phyloP scores from a whole-genome alignment of 2,113 vertebrate species.

The Himantopus leucocephalus region DNA sequence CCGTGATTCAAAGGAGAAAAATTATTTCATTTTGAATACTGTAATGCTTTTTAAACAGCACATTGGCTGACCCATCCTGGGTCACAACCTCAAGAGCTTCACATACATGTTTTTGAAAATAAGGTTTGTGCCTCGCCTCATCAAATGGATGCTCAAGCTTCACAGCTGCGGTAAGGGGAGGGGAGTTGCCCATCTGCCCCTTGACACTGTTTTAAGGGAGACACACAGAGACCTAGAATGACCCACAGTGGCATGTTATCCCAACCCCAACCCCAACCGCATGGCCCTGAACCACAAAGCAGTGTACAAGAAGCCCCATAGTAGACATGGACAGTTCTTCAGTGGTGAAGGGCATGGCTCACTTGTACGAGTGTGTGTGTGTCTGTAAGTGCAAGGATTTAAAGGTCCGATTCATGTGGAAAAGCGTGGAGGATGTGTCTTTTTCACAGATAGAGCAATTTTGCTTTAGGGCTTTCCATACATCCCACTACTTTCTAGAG shows the following conservation, averaged over 20 bases:
- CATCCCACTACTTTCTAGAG: background rate
- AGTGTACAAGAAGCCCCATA: background rate
- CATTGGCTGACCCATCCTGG: constrained; percentile 3
- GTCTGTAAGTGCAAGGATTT: background rate
- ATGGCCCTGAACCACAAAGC: background rate
- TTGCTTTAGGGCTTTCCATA: background rate
- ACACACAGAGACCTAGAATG: background rate
- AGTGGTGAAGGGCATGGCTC: background rate
- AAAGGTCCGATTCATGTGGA: background rate
- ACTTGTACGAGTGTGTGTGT: too few species aligned
- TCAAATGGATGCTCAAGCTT: background rate
- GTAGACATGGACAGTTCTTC: background rate
- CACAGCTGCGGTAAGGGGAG: background rate
- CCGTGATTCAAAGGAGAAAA: background rate
- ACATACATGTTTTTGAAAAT: background rate
- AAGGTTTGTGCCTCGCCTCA: background rate
- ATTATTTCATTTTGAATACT: constrained; percentile 13
- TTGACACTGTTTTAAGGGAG: background rate
- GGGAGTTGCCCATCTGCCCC: background rate
- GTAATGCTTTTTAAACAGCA: constrained; percentile 13
- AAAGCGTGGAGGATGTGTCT: background rate
- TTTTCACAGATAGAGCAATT: background rate
- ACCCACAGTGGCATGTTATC: accelerated
- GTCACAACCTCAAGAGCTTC: background rate
- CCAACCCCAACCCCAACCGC: background rate